Conservation (phyloP, 2,888 invertebrate species). For the Orgyia antiqua region DNA sequence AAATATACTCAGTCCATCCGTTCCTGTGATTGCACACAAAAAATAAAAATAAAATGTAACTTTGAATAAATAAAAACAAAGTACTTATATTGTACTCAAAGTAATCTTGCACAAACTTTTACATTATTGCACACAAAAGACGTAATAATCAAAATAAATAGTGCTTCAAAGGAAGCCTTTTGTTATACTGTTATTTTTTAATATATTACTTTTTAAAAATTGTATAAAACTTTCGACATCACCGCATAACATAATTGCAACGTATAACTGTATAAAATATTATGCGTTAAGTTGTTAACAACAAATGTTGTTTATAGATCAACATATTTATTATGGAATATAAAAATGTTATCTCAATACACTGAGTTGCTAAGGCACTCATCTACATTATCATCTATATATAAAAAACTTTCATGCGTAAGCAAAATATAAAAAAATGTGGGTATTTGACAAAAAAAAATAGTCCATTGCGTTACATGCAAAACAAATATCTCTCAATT, state of each 20-base stretch:
- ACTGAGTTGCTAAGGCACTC: conserved; percentile 77
- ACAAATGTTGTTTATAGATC: conserved; percentile 37
- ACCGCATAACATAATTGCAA: conserved; percentile 39
- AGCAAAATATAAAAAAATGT: conserved; percentile 46
- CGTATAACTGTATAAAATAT: conserved; percentile 37
- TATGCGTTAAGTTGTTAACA: conserved; percentile 29
- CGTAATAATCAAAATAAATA: conserved; percentile 32
- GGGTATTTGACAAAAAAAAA: conserved; percentile 40
- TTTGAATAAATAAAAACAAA: conserved; percentile 49
- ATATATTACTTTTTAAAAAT: conserved; percentile 27
- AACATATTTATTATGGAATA: conserved; percentile 34
- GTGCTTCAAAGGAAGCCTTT: conserved; percentile 31
- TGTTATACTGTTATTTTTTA: conserved; percentile 23
- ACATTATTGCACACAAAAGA: conserved; percentile 29
- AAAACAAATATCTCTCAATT: conserved; percentile 65
- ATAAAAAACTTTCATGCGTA: conserved; percentile 53
- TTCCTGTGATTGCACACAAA: conserved; percentile 60
- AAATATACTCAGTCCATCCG: conserved; percentile 72
- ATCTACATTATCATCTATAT: conserved; percentile 62
- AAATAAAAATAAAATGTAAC: conserved; percentile 31
- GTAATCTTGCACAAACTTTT: conserved; percentile 29
- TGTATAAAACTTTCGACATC: conserved; percentile 30
- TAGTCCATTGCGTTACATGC: conserved; percentile 61
- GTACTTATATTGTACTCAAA: conserved; percentile 39
- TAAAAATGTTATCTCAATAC: conserved; percentile 57